Evolutionary conservation across 2,797 vertebrate species (phyloP), one percentile per base, ranked within the genome.

Genomic region (Bucorvus abyssinicus): DNA sequence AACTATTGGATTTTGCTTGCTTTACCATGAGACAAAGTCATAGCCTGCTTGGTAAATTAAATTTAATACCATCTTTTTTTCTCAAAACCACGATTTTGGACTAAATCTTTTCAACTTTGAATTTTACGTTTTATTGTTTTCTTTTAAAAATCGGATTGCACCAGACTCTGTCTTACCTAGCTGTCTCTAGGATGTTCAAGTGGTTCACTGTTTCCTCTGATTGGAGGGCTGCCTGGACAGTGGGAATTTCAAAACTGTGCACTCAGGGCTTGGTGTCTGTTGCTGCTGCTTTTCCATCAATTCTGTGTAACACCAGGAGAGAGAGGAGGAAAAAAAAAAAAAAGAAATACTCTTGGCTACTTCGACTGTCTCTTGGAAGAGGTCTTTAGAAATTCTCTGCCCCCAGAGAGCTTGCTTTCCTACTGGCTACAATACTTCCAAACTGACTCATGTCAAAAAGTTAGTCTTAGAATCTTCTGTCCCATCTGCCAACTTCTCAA

Each of bases 381-480:
- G 13, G 6, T 64, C 32, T 89, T 94, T 14, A 70, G 68, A 83
- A 93, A 70, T 84, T 59, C 27, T 79, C 18, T 70, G 20, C n/a
- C 26, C 83, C 38, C 15, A 57, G 76, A 83, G 60, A 78, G 16
- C 24, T 87, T 92, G 53, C 36, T 86, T 94, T 95, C 45, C 20
- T 53, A 68, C 64, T 36, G 57, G 64, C 71, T 87, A 36, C 87
- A 85, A 70, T 74, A 94, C 4, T 73, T 95, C 68, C 68, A 94
- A 85, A 89, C 68, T 80, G 68, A 85, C 45, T 83, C 23, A 47
- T 50, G 84, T 80, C 63, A 60, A 80, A 88, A 95, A 95, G 85
- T 83, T 94, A 69, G 83, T 95, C 88, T 91, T 93, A 93, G 90
- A 93, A 90, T 87, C 67, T 94, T 82, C 64, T 92, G 86, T 92